Evolutionary conservation across 2,888 invertebrate species (phyloP).

Genomic region (Amiota mariae): DNA sequence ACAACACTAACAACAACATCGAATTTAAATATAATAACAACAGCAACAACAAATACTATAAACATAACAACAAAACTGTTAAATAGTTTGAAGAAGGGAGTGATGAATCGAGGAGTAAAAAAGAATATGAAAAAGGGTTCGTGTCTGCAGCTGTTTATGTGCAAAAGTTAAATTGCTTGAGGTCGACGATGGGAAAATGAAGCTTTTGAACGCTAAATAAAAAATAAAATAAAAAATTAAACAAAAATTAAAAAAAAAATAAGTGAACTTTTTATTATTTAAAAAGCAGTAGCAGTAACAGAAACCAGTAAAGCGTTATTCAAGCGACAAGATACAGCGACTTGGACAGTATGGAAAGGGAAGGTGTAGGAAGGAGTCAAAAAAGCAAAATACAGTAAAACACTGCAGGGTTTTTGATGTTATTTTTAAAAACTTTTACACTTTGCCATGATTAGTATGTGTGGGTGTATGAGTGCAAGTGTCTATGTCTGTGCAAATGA

Average conservation of each 20-base stretch:
- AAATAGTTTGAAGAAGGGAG: not conserved
- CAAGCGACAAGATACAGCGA: not conserved
- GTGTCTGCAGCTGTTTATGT: slow-evolving; percentile 27
- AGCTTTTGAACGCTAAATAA: not conserved
- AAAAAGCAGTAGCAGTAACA: not conserved
- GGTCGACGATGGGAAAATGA: slow-evolving; percentile 30
- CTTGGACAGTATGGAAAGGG: not conserved
- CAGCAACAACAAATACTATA: slow-evolving; percentile 12
- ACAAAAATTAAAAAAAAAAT: too few relatives aligned
- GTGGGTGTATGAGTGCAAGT: slow-evolving; percentile 9
- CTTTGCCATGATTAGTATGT: not conserved
- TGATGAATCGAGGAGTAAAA: too few relatives aligned
- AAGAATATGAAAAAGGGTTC: slow-evolving; percentile 7
- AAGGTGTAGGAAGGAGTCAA: not conserved
- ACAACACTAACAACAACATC: not conserved
- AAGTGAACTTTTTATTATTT: too few relatives aligned
- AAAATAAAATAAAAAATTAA: too few relatives aligned
- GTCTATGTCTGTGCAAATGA: not conserved
- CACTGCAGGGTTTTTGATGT: slow-evolving; percentile 17
- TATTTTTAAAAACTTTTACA: slow-evolving; percentile 14
- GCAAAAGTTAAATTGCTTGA: slow-evolving; percentile 62
- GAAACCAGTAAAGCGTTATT: not conserved
- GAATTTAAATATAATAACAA: not conserved
- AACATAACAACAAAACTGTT: not conserved
- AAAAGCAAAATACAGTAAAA: slow-evolving; percentile 29